Conservation (phyloP, 2,888 invertebrate genomes). For the Silvanus unidentatus region DNA sequence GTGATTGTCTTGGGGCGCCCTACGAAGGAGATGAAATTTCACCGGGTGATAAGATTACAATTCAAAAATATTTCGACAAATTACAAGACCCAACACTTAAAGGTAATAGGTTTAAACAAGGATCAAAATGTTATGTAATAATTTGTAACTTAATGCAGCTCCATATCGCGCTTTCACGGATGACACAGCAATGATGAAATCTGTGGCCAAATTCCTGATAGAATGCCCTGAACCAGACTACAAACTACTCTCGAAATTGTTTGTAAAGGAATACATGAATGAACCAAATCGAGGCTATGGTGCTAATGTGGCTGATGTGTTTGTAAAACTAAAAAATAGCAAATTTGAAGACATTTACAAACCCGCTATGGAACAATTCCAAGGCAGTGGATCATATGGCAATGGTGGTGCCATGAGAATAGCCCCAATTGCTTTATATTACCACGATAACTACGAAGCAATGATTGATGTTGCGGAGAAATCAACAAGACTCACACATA, state of each 20-base stretch:
- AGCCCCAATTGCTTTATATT: constrained; percentile 60
- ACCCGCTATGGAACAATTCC: constrained; percentile 60
- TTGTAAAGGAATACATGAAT: constrained; percentile 57
- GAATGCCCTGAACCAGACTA: constrained; percentile 51
- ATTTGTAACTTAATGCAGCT: constrained; percentile 38
- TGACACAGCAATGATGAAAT: constrained; percentile 66
- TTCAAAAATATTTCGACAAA: constrained; percentile 56
- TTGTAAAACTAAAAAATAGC: constrained; percentile 49
- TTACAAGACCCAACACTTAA: constrained; percentile 51
- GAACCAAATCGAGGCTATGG: constrained; percentile 65
- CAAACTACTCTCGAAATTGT: constrained; percentile 56
- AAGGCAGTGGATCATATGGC: constrained; percentile 66
- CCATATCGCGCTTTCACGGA: constrained; percentile 59
- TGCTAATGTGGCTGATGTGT: constrained; percentile 52
- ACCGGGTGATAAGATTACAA: constrained; percentile 45
- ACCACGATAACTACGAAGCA: constrained; percentile 46
- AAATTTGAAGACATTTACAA: constrained; percentile 54
- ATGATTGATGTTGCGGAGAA: constrained; percentile 50
- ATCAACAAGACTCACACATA: constrained; percentile 59
- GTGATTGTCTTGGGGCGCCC: constrained; percentile 67
- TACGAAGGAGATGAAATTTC: constrained; percentile 54
- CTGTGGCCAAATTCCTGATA: constrained; percentile 56
- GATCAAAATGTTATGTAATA: background rate
- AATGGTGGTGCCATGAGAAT: constrained; percentile 74
- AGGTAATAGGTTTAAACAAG: constrained; percentile 24